Evolutionary conservation across 2,888 invertebrate genomes (phyloP).

Genomic region (Sussaba pulchella): DNA sequence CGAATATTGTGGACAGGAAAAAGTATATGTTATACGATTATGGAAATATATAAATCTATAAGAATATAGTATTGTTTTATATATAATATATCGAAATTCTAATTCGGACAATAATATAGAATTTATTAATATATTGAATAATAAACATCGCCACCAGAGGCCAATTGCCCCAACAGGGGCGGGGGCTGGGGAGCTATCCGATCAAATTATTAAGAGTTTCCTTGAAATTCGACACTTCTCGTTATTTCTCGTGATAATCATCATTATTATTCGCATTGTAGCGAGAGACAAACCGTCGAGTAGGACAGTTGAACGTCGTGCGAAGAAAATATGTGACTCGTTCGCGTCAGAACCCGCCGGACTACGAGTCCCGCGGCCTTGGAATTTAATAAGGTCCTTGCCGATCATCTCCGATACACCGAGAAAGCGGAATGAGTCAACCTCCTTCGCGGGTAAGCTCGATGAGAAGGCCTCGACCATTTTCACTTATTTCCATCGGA

Average conservation of each 20-base stretch:
- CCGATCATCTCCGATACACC: slow-evolving; percentile 12
- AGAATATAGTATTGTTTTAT: too few species aligned
- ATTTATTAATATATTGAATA: too few species aligned
- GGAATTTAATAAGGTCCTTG: slow-evolving; percentile 27
- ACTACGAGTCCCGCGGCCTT: slow-evolving; percentile 4
- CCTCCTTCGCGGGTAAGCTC: neutral
- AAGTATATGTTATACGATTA: too few species aligned
- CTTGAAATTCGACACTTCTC: slow-evolving; percentile 56
- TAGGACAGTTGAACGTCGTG: too few species aligned
- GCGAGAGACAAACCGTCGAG: slow-evolving; percentile 45
- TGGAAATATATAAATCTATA: too few species aligned
- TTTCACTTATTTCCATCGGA: neutral
- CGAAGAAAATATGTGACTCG: too few species aligned
- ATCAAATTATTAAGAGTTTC: slow-evolving; percentile 63
- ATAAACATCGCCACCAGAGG: slow-evolving; percentile 11
- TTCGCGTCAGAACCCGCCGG: too few species aligned
- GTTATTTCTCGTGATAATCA: slow-evolving; percentile 54
- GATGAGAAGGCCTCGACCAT: neutral
- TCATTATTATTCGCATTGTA: slow-evolving; percentile 61
- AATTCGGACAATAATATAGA: too few species aligned
- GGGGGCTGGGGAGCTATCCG: slow-evolving; percentile 56
- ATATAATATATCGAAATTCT: too few species aligned
- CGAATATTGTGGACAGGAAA: too few species aligned
- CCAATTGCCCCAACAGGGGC: slow-evolving; percentile 44
- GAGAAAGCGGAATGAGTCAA: slow-evolving; percentile 14